These are phyloP conservation scores for Syrmaticus mikado DNA, from an alignment of 2,113 vertebrate genomes.

Conservation along the genomic window DNA sequence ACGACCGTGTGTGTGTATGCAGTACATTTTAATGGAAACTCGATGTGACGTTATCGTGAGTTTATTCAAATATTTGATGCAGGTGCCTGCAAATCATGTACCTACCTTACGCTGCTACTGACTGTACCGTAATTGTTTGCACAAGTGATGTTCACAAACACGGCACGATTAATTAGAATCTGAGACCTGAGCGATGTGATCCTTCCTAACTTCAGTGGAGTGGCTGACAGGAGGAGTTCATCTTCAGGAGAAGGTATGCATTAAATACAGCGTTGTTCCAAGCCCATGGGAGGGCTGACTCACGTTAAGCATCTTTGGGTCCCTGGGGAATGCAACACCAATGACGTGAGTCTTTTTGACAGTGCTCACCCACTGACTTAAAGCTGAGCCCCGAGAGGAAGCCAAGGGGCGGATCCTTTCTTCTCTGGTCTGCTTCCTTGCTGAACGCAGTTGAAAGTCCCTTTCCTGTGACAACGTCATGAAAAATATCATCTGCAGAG, in stretches of 20 bases:
- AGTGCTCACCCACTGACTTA: not conserved
- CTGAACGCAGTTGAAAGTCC: not conserved
- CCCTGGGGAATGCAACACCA: not conserved
- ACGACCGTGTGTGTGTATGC: not conserved
- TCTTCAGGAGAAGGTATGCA: not conserved
- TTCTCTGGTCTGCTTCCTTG: not conserved
- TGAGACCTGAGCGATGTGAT: slow-evolving; percentile 11
- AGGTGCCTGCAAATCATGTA: slow-evolving; percentile 19
- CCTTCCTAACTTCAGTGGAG: not conserved
- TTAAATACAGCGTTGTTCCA: not conserved
- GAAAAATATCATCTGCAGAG: not conserved
- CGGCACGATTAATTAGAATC: slow-evolving; percentile 47
- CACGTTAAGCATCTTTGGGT: not conserved
- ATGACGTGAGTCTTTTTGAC: not conserved
- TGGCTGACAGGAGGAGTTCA: not conserved
- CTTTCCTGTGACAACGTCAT: not conserved
- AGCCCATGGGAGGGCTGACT: not conserved
- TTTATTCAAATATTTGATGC: slow-evolving; percentile 46
- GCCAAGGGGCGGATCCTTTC: not conserved
- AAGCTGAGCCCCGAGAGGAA: not conserved
- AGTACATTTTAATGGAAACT: slow-evolving; percentile 11
- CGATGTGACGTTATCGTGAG: not conserved
- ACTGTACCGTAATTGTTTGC: slow-evolving; percentile 37
- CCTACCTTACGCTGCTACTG: not conserved
- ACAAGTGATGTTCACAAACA: slow-evolving; percentile 39